Conservation (phyloP, 2,888 invertebrate genomes). For the Cephus runcator region DNA sequence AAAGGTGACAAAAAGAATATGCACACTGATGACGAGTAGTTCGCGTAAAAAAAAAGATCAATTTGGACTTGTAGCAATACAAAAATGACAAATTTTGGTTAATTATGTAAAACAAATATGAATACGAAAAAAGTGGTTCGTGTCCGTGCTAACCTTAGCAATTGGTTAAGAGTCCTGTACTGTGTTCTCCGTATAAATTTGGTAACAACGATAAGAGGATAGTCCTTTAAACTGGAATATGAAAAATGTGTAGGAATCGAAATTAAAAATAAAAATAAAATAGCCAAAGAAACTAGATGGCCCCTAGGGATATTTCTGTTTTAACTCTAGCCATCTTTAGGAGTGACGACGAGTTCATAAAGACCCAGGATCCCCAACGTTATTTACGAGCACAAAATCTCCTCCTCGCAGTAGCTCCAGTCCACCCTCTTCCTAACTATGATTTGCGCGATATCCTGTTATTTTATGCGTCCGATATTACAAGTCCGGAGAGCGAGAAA, state of each 20-base stretch:
- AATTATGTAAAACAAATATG: no score
- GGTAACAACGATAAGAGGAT: no score
- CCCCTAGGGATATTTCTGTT: not conserved
- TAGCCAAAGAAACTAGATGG: not conserved
- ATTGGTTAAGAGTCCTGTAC: no score
- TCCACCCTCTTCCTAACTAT: not conserved
- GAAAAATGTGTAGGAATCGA: not conserved
- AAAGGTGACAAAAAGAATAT: no score
- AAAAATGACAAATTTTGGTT: no score
- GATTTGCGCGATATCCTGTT: constrained; percentile 1
- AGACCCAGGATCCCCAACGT: not conserved
- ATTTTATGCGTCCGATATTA: constrained; percentile 4
- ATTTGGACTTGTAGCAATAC: no score
- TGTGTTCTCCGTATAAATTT: no score
- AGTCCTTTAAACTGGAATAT: not conserved
- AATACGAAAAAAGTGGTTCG: no score
- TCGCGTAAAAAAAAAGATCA: no score
- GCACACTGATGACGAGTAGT: no score
- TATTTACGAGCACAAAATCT: not conserved
- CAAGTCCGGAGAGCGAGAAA: not conserved
- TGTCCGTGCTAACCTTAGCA: no score
- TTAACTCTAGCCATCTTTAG: not conserved
- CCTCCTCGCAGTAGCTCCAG: not conserved
- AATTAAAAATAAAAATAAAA: not conserved
- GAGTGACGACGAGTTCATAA: constrained; percentile 2